Evolutionary conservation across 2,113 vertebrate species (phyloP).

Genomic region (Pterophyllum scalare): DNA sequence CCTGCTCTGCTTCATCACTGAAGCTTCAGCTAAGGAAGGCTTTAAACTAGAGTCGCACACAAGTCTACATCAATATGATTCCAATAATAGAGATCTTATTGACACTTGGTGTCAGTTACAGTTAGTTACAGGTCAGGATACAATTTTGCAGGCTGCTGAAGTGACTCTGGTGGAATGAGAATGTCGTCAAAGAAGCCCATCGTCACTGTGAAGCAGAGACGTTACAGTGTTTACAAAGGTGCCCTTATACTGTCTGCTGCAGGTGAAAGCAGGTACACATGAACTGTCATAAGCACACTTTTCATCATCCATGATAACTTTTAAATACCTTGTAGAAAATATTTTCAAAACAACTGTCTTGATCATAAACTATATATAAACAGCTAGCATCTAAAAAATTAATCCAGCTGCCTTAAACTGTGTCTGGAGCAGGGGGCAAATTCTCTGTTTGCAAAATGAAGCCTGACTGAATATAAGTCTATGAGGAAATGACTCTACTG

Average conservation of each 20-base stretch:
- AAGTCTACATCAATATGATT: background rate
- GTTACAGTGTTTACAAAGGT: background rate
- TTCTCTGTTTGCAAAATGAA: too few species aligned
- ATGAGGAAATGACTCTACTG: too few species aligned
- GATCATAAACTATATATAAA: background rate
- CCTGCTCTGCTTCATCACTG: conserved; percentile 95
- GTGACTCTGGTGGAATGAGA: conserved; percentile 92
- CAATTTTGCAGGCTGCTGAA: conserved; percentile 96
- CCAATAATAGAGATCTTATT: background rate
- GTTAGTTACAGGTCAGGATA: conserved; percentile 81
- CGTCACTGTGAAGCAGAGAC: conserved; percentile 82
- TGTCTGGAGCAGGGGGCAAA: too few species aligned
- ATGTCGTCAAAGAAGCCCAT: conserved; percentile 96
- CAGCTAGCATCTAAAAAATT: background rate
- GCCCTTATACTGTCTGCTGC: background rate
- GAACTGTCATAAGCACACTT: background rate
- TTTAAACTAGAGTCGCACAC: background rate
- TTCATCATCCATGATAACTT: background rate
- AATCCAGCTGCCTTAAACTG: background rate
- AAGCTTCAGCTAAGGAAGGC: conserved; percentile 76
- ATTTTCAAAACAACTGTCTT: background rate
- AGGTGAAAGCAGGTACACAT: background rate
- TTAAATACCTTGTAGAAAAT: background rate
- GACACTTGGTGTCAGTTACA: background rate
- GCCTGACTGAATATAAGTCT: too few species aligned